Evolutionary conservation across 2,113 vertebrate species (phyloP).

Genomic region (Pantherophis guttatus): DNA sequence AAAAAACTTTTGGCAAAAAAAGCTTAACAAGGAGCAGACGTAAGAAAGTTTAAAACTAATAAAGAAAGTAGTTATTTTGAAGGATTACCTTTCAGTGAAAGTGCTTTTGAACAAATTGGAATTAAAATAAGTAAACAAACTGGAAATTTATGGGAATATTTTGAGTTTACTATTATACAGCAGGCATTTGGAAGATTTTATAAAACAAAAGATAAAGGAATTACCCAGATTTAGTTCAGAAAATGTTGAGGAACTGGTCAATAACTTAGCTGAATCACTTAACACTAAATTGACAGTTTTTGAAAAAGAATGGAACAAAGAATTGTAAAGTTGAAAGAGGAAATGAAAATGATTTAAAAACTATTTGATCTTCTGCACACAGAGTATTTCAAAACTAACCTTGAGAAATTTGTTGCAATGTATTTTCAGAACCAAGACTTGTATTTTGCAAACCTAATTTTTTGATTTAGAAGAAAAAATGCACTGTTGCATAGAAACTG

Average conservation of each 20-base stretch:
- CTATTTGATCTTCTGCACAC: not conserved
- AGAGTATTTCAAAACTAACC: not conserved
- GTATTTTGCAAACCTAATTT: not conserved
- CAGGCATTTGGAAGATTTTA: not conserved
- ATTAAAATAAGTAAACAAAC: not conserved
- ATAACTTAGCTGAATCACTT: not conserved
- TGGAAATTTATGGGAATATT: not conserved
- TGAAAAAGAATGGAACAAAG: not conserved
- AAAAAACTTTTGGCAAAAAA: not conserved
- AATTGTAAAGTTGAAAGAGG: not conserved
- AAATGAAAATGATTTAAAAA: not conserved
- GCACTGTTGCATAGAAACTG: not conserved
- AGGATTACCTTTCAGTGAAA: not conserved
- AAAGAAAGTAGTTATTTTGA: not conserved
- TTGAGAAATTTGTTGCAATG: not conserved
- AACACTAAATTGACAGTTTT: not conserved
- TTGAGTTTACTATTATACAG: not conserved
- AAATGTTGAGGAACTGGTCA: not conserved
- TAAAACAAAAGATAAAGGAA: not conserved
- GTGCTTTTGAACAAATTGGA: not conserved
- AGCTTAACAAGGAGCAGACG: not conserved
- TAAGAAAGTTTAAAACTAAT: not conserved
- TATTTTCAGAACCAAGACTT: not conserved
- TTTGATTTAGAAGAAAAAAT: not conserved
- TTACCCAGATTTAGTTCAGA: not conserved